Evolutionary conservation across 2,113 vertebrate species (phyloP), one percentile per base, ranked within the genome.

Genomic region (Spizaetus ornatus): DNA sequence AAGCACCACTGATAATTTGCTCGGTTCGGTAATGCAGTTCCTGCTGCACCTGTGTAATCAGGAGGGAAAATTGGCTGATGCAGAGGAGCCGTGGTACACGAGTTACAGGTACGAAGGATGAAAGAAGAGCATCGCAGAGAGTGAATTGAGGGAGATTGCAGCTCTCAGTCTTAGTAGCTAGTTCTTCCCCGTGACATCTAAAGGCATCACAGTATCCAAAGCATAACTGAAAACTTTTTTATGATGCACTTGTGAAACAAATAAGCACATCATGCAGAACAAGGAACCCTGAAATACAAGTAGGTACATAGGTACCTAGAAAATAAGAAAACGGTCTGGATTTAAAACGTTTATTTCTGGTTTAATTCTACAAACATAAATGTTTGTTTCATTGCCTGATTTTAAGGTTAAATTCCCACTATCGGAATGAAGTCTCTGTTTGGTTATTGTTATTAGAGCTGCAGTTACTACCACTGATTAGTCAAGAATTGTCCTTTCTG

Each of bases 241-340:
- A 7, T 38, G 25, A 31, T 38, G 6, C 3, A 3, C 9, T 50
- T 48, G 6, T 65, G 70, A 79, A 87, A 82, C 19, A 25, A 48
- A 12, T 6, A 11, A 55, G 1, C 16, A 11, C 2, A 1, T 48
- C 9, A 31, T 2, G 2, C 34, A 17, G 52, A 69, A 34, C 38
- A 69, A 56, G 25, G 56, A 76, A 32, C 3, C 4, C 21, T 84
- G 43, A 82, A 74, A 16, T 74, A 31, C 7, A 21, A 69, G 10
- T 50, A 32, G 13, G 3, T 45, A 4, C 22, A 15, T 7, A 43
- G 12, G 13, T 69, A 61, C 20, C 42, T 16, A 20, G 5, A 14
- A 56, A 59, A 43, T 16, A 48, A 47, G 25, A 34, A 50, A 40
- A 43, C 0, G 0, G 6, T 27, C 52, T 61, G 50, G 1, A 17